These are phyloP conservation scores for Brachypterus glaber DNA, from an alignment of 2,888 invertebrate genomes.

Conservation along the genomic window DNA sequence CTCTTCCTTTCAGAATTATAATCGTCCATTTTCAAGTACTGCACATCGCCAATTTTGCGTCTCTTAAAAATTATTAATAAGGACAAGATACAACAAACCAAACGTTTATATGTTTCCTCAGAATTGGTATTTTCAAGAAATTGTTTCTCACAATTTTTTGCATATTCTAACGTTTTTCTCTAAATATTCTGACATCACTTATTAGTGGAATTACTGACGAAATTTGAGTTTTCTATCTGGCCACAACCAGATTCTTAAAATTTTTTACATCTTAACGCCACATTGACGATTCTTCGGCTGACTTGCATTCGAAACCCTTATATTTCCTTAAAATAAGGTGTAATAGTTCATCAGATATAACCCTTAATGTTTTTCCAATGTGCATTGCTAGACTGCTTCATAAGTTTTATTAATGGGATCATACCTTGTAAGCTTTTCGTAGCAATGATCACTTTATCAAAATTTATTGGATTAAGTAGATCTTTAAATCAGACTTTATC, in stretches of 20 bases:
- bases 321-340: background rate
- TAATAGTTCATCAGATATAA: background rate
- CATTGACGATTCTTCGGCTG: background rate
- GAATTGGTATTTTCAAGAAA: background rate
- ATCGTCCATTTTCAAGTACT: conserved; percentile 20
- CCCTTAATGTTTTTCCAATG: conserved; percentile 10
- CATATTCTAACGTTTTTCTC: conserved; percentile 5
- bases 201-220: conserved; percentile 8
- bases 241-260: background rate
- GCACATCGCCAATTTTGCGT: conserved; percentile 20
- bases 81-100: conserved; percentile 15
- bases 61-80: conserved; percentile 21
- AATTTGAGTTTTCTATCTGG: background rate
- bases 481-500: conserved; percentile 5
- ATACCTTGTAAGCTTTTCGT: conserved; percentile 14
- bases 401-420: conserved; percentile 17
- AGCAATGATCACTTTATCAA: conserved; percentile 11
- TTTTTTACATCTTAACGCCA: background rate
- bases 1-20: conserved; percentile 13
- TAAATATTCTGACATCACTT: conserved; percentile 11
- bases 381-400: conserved; percentile 16
- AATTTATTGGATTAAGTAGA: conserved; percentile 9
- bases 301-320: background rate
- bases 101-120: conserved; percentile 13
- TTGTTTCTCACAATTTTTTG: conserved; percentile 9